Conservation (phyloP, 2,113 vertebrate species). For the Megatriorchis doriae region DNA sequence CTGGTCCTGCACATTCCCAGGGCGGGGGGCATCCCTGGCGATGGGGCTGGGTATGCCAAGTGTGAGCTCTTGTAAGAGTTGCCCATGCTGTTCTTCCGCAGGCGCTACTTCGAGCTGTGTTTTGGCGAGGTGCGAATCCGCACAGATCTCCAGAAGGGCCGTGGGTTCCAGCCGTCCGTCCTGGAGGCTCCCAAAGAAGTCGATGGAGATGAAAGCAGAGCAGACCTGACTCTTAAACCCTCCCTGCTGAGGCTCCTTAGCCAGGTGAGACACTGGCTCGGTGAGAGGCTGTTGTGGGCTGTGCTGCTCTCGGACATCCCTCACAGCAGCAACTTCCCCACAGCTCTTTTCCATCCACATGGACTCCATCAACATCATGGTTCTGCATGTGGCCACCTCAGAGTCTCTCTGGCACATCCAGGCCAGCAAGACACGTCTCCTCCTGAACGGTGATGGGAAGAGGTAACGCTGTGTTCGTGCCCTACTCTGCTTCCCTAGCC, state of each 20-base stretch:
- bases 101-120: constrained; percentile 89
- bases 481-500: not conserved
- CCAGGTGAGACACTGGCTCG: constrained; percentile 73
- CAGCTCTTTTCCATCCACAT: constrained; percentile 90
- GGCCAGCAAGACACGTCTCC: constrained; percentile 80
- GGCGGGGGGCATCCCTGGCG: not conserved
- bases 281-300: not conserved
- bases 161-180: constrained; percentile 6
- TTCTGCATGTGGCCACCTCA: constrained; percentile 86
- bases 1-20: fast-evolving
- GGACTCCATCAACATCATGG: constrained; percentile 92
- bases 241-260: constrained; percentile 81
- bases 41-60: not conserved
- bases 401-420: constrained; percentile 97
- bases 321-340: not conserved
- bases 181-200: not conserved
- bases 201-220: not conserved
- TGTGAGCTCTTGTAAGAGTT: not conserved
- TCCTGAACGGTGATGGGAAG: constrained; percentile 84
- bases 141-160: constrained; percentile 80
- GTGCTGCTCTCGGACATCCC: fast-evolving
- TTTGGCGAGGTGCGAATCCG: constrained; percentile 90
- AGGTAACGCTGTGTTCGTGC: constrained; percentile 32
- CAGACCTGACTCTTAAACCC: constrained; percentile 74
- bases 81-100: constrained; percentile 30